Evolutionary conservation across 2,797 vertebrate genomes (phyloP).

Genomic region (Falco peregrinus): DNA sequence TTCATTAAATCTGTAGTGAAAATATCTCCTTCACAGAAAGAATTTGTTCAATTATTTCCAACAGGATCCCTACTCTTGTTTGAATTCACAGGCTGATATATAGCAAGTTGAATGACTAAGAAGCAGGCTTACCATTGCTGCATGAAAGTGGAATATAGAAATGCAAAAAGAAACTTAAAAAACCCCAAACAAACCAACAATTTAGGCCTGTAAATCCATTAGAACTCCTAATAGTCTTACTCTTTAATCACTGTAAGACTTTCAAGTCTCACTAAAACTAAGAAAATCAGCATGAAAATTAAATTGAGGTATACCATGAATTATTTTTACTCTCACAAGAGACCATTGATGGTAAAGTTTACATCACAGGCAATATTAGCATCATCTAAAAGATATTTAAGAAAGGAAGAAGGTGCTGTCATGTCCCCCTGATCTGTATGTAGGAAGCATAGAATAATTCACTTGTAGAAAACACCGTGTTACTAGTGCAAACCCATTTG

Average conservation of each 20-base stretch:
- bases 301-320: not conserved
- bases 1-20: not conserved
- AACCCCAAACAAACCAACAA: not conserved
- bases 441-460: not conserved
- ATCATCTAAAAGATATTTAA: not conserved
- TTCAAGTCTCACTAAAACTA: not conserved
- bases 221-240: not conserved
- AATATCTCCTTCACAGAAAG: not conserved
- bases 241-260: not conserved
- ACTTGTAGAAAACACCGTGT: not conserved
- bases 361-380: not conserved
- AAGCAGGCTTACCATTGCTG: not conserved
- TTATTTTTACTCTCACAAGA: not conserved
- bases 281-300: not conserved
- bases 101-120: not conserved
- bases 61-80: not conserved
- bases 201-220: not conserved
- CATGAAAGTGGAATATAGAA: not conserved
- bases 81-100: not conserved
- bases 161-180: not conserved
- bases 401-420: not conserved
- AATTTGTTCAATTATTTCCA: not conserved
- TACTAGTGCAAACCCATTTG: not conserved
- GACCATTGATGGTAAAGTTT: not conserved
- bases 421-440: not conserved